These are phyloP conservation scores for Pipa parva DNA, from an alignment of 2,113 vertebrate genomes.

Conservation along the genomic window DNA sequence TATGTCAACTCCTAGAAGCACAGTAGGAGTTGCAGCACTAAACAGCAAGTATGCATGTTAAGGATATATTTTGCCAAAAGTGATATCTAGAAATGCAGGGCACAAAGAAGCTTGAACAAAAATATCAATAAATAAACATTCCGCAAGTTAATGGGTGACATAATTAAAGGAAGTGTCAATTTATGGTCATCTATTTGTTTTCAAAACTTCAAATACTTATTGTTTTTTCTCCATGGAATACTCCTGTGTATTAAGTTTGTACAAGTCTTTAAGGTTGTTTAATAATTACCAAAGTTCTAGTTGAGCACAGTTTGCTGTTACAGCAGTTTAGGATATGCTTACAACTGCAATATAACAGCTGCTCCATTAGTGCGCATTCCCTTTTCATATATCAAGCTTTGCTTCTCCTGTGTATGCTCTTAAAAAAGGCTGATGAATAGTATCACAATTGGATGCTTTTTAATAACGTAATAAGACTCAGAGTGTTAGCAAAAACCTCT, in stretches of 20 bases:
- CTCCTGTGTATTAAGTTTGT: neutral
- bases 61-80: too few relatives aligned
- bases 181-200: too few relatives aligned
- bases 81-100: too few relatives aligned
- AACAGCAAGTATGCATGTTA: slow-evolving; percentile 86
- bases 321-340: too few relatives aligned
- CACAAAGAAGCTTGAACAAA: neutral
- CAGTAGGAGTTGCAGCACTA: slow-evolving; percentile 87
- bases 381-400: neutral
- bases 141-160: too few relatives aligned
- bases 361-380: neutral
- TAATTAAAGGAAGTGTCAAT: too few relatives aligned
- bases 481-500: too few relatives aligned
- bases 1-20: slow-evolving; percentile 93
- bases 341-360: slow-evolving; percentile 3
- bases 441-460: slow-evolving; percentile 1
- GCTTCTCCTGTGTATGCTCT: neutral
- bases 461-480: neutral
- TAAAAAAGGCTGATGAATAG: neutral
- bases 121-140: neutral
- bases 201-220: too few relatives aligned
- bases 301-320: neutral
- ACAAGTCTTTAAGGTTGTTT: neutral
- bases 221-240: too few relatives aligned
- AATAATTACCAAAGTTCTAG: neutral